Conservation (phyloP, 2,113 vertebrate genomes). For the Paramisgurnus dabryanus region DNA sequence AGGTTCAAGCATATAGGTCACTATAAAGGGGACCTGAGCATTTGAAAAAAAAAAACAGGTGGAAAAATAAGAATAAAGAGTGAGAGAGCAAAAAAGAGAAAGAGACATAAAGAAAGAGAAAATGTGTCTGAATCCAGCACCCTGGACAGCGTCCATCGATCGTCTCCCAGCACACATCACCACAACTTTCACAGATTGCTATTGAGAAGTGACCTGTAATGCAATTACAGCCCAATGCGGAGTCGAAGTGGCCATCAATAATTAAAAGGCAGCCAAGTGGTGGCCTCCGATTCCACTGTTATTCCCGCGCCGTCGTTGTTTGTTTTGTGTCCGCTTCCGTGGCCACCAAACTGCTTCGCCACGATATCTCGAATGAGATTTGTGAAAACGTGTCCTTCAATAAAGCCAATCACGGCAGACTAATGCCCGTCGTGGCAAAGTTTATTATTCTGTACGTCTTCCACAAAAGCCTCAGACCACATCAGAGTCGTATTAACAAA, state of each 20-base stretch:
- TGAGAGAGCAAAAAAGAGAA: conserved; percentile 3
- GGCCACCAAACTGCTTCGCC: conserved; percentile 67
- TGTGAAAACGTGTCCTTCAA: conserved; percentile 60
- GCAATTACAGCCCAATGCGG: conserved; percentile 78
- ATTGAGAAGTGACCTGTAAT: conserved; percentile 85
- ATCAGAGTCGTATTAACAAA: conserved; percentile 39
- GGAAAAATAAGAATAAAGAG: conserved; percentile 43
- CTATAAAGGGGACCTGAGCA: not conserved
- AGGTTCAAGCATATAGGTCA: not conserved
- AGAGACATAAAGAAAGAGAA: conserved; percentile 14
- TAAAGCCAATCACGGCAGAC: conserved; percentile 59
- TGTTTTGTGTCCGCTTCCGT: conserved; percentile 70
- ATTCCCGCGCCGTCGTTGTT: conserved; percentile 65
- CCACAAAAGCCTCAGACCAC: conserved; percentile 29
- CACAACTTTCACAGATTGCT: conserved; percentile 81
- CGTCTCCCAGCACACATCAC: conserved; percentile 75
- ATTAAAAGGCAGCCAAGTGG: conserved; percentile 77
- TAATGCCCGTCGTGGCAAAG: conserved; percentile 43
- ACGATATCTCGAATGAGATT: conserved; percentile 64
- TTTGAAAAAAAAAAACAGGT: conserved; percentile 26
- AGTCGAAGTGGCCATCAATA: conserved; percentile 77
- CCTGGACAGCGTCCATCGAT: conserved; percentile 76
- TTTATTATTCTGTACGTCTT: conserved; percentile 38
- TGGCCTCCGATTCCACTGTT: conserved; percentile 63
- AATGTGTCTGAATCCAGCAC: conserved; percentile 58